Evolutionary conservation across 2,797 vertebrate genomes (phyloP), one percentile per base, ranked within the genome.

Genomic region (Furcifer pardalis): DNA sequence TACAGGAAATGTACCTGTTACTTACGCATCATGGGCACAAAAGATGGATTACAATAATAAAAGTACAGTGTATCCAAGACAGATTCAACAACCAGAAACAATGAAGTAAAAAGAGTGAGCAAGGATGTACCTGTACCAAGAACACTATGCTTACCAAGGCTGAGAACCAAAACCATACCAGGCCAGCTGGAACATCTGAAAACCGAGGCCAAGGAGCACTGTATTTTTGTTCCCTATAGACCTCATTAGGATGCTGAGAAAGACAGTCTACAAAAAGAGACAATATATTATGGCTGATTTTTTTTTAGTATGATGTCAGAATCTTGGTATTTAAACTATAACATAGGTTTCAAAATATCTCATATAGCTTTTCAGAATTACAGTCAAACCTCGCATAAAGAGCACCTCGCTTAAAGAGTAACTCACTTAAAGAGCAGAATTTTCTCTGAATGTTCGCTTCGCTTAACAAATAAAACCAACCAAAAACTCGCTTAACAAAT

Each of bases 201-300:
- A 99, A 63, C 97, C 97, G 87, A 99, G 94, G 72, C 98, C 98
- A 93, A 99, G 94, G 30, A 99, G 97, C 86, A 99, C 97, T 0
- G 98, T 98, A 88, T 98, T 99, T 94, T 98, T 99, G 90, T 98
- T 98, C n/a, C 98, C 98, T 89, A 99, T 95, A 21, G 97, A 98
- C 87, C 95, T 97, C 98, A 99, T 99, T 91, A 98, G 94, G 84
- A 98, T 93, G 77, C 97, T 96, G 52, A 99, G 97, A 88, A 98
- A 95, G 46, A 97, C 93, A 2, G 98, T 99, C 98, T 99, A 95
- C 56, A 94, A 96, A 89, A 42, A 94, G 77, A 94, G 90, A 63
- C 17, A 79, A 73, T 74, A 0, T 3, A 42, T 77, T 87, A 1
- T 86, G 46, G 0, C 19, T 21, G 52, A 56, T 56, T 21, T 56